These are phyloP conservation scores for Metaphire vulgaris DNA, from an alignment of 1,140 invertebrate species.

Conservation along the genomic window DNA sequence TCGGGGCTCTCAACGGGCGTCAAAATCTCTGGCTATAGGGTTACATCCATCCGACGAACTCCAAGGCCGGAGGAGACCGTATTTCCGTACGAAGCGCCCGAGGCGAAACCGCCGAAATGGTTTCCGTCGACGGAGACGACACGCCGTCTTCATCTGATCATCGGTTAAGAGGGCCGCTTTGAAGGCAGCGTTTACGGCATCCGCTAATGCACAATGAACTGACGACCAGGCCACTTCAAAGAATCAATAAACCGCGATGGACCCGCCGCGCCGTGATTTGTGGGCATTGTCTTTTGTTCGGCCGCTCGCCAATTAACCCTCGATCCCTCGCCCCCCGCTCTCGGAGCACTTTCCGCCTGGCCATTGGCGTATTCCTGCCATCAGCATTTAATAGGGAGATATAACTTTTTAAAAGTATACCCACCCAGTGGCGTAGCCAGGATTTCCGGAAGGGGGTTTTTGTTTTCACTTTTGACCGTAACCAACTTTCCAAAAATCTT, in stretches of 20 bases:
- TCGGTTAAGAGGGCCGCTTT: not conserved
- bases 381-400: too few species aligned
- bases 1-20: too few species aligned
- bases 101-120: not conserved
- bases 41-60: not conserved
- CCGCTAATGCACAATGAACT: not conserved
- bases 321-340: too few species aligned
- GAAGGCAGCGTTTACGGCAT: too few species aligned
- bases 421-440: too few species aligned
- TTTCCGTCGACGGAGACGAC: not conserved
- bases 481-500: too few species aligned
- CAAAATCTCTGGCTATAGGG: too few species aligned
- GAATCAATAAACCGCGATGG: not conserved
- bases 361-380: too few species aligned
- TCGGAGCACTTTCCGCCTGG: too few species aligned
- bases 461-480: too few species aligned
- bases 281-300: not conserved
- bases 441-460: too few species aligned
- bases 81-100: not conserved
- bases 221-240: not conserved
- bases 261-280: not conserved
- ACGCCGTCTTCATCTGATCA: not conserved
- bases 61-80: not conserved
- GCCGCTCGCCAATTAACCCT: not conserved
- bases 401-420: too few species aligned